Evolutionary conservation across 2,113 vertebrate genomes (phyloP).

Genomic region (Chionodraco myersi): DNA sequence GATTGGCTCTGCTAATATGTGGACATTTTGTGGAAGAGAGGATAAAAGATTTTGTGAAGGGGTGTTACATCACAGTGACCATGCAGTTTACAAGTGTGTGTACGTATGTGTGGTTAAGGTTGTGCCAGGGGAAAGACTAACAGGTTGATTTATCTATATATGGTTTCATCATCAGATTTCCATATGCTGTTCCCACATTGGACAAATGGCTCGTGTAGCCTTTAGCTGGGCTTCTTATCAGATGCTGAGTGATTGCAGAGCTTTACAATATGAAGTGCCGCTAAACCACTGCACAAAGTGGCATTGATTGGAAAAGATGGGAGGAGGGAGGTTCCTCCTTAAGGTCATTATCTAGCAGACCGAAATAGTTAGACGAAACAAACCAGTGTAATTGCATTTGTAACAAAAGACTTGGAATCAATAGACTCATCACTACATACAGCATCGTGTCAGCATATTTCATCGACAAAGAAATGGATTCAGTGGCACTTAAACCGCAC

Average conservation of each 20-base stretch:
- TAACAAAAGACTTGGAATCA: constrained; percentile 65
- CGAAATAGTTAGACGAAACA: constrained; percentile 63
- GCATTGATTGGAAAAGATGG: constrained; percentile 72
- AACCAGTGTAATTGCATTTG: constrained; percentile 76
- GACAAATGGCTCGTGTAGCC: constrained; percentile 33
- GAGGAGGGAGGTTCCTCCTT: constrained; percentile 61
- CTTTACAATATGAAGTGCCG: constrained; percentile 70
- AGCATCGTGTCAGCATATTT: constrained; percentile 53
- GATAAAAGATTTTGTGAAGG: constrained; percentile 29
- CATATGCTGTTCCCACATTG: background rate
- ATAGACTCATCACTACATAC: constrained; percentile 50
- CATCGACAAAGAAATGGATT: constrained; percentile 57
- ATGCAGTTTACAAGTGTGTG: background rate
- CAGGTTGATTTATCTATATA: constrained; percentile 20
- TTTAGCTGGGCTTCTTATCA: constrained; percentile 48
- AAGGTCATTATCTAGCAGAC: constrained; percentile 72
- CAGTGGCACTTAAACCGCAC: constrained; percentile 50
- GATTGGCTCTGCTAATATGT: constrained; percentile 30
- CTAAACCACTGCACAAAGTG: constrained; percentile 62
- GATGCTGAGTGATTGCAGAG: constrained; percentile 63
- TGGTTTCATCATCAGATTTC: constrained; percentile 20
- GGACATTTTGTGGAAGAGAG: constrained; percentile 34
- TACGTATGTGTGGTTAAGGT: constrained; percentile 3
- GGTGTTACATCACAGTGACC: constrained; percentile 51
- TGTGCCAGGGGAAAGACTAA: constrained; percentile 18